Base-by-base conservation (phyloP, 2,113 vertebrate species). In the Zeus faber region DNA sequence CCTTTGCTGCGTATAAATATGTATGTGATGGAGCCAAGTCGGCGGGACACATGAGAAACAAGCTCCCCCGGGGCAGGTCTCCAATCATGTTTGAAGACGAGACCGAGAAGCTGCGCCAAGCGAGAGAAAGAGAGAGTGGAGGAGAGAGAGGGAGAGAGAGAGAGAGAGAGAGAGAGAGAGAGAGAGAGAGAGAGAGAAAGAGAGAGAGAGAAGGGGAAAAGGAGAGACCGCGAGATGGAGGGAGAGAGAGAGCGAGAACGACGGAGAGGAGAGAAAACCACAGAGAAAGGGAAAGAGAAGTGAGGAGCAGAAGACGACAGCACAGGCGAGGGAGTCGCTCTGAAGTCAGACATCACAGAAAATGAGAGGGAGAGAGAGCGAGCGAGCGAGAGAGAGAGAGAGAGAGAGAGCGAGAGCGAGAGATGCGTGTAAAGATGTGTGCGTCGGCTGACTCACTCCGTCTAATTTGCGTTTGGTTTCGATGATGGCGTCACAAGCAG, bases 1-100 rank as follows among this genome's bases (percentile, higher is more conserved):
- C n/a, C n/a, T n/a, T n/a, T 43, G 6, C 5, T 5, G 16, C 5
- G 39, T 45, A 45, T 55, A 44, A 44, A 44, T 55, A 55, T 55
- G 40, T 13, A 55, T 55, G 24, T 20, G 25, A 26, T 24, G 24
- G 17, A 51, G 49, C 5, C 2, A 20, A 31, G 53, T 27, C 24
- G 29, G 8, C 9, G 16, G 22, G 37, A 43, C 37, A 41, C 22
- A 6, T 14, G 37, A 54, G 52, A 54, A 55, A 44, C 53, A 44
- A 44, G 53, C 23, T 24, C 53, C 24, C 25, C 24, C 13, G 39
- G 25, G 52, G 6, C 6, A 4, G n/a, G 40, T 21, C 25, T 29
- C 39, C 16, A 13, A 24, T 25, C 33, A n/a, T 40, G 10, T 40
- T 40, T n/a, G 37, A 40, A 2, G 37, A 40, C 3, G 3, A 3